A percentile compares a stretch with the other conserved stretches of the same genome.
Evolutionary conservation across 1,140 invertebrate genomes (phyloP).

Genomic region (Drosophila auraria): DNA sequence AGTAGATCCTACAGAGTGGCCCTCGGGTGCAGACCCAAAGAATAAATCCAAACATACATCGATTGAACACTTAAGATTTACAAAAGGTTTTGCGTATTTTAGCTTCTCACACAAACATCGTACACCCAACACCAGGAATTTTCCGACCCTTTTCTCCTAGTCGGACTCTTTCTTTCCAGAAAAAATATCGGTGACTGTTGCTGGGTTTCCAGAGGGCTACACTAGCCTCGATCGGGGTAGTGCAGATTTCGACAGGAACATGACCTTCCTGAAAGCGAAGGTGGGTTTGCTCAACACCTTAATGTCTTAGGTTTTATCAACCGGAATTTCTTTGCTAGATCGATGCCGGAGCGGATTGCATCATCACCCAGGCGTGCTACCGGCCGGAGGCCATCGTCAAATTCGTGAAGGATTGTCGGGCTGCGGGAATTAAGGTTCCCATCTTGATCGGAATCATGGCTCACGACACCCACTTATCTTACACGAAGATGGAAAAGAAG

Average conservation of each 20-base stretch:
- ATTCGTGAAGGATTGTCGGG: slow-evolving; percentile 27
- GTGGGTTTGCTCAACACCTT: slow-evolving; percentile 1
- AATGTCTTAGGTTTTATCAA: too few relatives aligned
- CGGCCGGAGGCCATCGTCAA: slow-evolving; percentile 15
- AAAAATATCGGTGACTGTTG: slow-evolving; percentile 35
- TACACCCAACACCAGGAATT: too few relatives aligned
- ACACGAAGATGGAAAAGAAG: background rate
- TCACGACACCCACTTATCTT: slow-evolving; percentile 10
- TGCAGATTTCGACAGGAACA: background rate
- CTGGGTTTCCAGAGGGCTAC: slow-evolving; percentile 48
- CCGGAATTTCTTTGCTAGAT: slow-evolving; percentile 6
- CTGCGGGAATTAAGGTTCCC: slow-evolving; percentile 30
- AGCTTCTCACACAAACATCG: too few relatives aligned
- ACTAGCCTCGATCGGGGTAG: background rate
- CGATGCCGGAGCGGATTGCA: slow-evolving; percentile 38
- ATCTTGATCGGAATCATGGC: slow-evolving; percentile 44
- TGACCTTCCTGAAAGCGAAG: slow-evolving; percentile 38
- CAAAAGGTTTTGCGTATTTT: too few relatives aligned
- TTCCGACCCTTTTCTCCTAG: background rate
- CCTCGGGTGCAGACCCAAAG: too few relatives aligned
- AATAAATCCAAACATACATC: too few relatives aligned
- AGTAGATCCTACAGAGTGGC: background rate
- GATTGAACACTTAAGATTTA: too few relatives aligned
- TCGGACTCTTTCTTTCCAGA: slow-evolving; percentile 9
- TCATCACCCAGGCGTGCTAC: slow-evolving; percentile 54